Evolutionary conservation across 2,888 invertebrate genomes (phyloP).

Genomic region (Acanthosoma haemorrhoidale): DNA sequence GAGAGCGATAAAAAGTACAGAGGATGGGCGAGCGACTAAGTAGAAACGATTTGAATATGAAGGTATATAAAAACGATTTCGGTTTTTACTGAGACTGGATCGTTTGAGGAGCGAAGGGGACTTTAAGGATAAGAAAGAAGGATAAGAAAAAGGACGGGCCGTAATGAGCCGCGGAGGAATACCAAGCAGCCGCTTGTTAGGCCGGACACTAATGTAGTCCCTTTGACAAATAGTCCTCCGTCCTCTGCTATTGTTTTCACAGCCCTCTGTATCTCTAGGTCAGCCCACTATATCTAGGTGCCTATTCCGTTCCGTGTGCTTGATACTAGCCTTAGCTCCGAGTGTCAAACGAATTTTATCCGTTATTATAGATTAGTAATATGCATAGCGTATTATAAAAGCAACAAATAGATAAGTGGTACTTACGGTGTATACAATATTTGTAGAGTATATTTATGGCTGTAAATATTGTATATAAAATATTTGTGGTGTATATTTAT

Average conservation of each 20-base stretch:
- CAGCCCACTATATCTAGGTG: neutral
- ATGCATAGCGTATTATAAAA: too few relatives aligned
- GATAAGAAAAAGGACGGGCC: slow-evolving; percentile 1
- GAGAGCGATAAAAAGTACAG: neutral
- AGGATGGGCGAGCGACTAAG: neutral
- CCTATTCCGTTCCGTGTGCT: neutral
- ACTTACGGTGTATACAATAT: too few relatives aligned
- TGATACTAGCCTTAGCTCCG: too few relatives aligned
- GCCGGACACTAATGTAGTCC: neutral
- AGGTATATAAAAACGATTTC: neutral
- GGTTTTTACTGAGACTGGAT: neutral
- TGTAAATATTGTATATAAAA: too few relatives aligned
- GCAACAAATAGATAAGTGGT: too few relatives aligned
- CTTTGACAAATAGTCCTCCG: neutral
- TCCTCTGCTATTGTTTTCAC: neutral
- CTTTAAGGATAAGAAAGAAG: neutral
- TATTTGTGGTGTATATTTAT: too few relatives aligned
- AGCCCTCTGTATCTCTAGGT: neutral
- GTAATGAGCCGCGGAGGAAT: slow-evolving; percentile 12
- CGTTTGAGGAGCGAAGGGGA: neutral
- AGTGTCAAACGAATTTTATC: too few relatives aligned
- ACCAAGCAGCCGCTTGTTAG: slow-evolving; percentile 7
- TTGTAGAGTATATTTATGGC: too few relatives aligned
- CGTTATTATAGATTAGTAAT: too few relatives aligned
- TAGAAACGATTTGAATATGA: slow-evolving; percentile 10